Evolutionary conservation across 2,888 invertebrate genomes (phyloP), one percentile per base, ranked within the genome.

Genomic region (Mythimna lalbum): DNA sequence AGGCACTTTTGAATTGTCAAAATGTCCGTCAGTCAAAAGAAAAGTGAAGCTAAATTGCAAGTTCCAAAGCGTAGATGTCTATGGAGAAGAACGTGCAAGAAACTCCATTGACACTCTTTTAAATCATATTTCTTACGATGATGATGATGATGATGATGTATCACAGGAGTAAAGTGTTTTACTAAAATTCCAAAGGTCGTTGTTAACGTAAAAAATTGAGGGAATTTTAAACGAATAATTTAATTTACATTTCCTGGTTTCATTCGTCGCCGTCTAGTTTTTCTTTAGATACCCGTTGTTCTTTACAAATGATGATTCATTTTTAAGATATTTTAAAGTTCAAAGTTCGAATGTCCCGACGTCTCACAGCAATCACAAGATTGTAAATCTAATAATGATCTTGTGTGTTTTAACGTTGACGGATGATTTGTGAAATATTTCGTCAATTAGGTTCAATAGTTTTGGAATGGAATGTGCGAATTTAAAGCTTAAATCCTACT

Each of bases 281-380:
- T 71, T 56, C 9, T 43, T 49, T 39, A 17, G 2, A 14, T n/a
- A 31, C 23, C 4, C 27, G 6, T 19, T 72, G 47, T 21, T 27
- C 21, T 72, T 62, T 49, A 33, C 10, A 56, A 66, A 56, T 19
- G 31, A 56, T 60, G 50, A 61, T 43, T 66, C 39, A 61, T 74
- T n/a, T 43, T 21, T 12, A 43, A 39, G 65, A 65, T 14, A 31
- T 60, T 27, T 73, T 23, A 60, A 59, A 76, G 62, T 63, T 68
- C 57, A 62, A 64, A 73, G 33, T 72, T 72, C 70, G 49, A 72
- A 72, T 43, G 21, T 23, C 52, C 47, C 47, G n/a, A n/a, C n/a
- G 9, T 19, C n/a, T 49, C n/a, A 49, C 19, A 49, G 47, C n/a
- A 49, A 49, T 49, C 19, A n/a, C 0, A 19, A 7, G n/a, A n/a